These are phyloP conservation scores for Cerceris ruficornis DNA, from an alignment of 2,888 invertebrate species.

Conservation along the genomic window DNA sequence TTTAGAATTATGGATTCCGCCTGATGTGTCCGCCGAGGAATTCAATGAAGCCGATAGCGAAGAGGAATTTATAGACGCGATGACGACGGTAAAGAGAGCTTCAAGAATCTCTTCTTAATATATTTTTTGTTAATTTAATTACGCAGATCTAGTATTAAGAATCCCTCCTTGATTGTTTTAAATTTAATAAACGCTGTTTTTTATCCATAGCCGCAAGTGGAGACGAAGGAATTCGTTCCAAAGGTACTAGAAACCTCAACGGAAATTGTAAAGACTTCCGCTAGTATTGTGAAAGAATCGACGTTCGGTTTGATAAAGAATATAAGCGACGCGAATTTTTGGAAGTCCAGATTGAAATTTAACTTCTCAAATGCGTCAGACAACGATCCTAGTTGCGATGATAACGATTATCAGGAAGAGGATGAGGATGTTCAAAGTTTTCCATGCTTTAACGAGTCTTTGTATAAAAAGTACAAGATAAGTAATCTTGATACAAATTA, in stretches of 20 bases:
- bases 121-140: too few relatives aligned
- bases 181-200: constrained; percentile 12
- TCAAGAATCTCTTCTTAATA: too few relatives aligned
- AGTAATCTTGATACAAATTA: constrained; percentile 79
- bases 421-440: constrained; percentile 73
- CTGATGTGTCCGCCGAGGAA: constrained; percentile 61
- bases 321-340: constrained; percentile 78
- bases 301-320: constrained; percentile 80
- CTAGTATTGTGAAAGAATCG: constrained; percentile 78
- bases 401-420: constrained; percentile 46
- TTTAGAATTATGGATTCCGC: constrained; percentile 73
- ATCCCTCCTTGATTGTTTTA: too few relatives aligned
- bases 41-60: constrained; percentile 82
- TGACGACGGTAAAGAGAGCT: constrained; percentile 82
- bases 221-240: constrained; percentile 76
- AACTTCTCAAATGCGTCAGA: constrained; percentile 57
- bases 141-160: too few relatives aligned
- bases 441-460: constrained; percentile 79
- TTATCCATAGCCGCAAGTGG: constrained; percentile 70
- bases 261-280: constrained; percentile 82
- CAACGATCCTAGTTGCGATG: constrained; percentile 53
- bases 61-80: constrained; percentile 84
- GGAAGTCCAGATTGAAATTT: constrained; percentile 78
- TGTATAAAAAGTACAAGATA: constrained; percentile 73
- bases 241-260: constrained; percentile 78